Evolutionary conservation across 2,888 invertebrate species (phyloP).

Genomic region (Salticus scenicus): DNA sequence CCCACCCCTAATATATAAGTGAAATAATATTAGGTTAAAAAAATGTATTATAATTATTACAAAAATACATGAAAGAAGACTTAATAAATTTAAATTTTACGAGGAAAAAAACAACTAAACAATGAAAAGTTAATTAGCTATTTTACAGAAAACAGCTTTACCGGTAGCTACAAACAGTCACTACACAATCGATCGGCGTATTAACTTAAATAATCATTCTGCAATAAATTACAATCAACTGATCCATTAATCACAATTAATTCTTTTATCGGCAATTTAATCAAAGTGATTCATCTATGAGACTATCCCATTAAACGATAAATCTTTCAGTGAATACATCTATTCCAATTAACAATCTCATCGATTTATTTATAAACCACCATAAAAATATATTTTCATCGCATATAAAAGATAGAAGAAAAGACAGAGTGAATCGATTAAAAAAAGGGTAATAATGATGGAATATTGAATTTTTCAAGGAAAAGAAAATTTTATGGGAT

Average conservation of each 20-base stretch:
- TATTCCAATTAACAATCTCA: background rate
- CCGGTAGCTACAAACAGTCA: background rate
- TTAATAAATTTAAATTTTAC: too few species aligned
- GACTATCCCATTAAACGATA: background rate
- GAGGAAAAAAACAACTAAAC: too few species aligned
- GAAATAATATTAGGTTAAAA: too few species aligned
- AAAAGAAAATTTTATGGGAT: background rate
- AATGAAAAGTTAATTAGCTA: too few species aligned
- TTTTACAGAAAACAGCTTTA: too few species aligned
- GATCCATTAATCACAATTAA: background rate
- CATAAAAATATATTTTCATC: background rate
- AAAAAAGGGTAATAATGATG: too few species aligned
- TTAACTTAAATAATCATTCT: background rate
- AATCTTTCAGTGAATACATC: background rate
- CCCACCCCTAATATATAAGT: too few species aligned
- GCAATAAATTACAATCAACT: slow-evolving; percentile 11
- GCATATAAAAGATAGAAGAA: too few species aligned
- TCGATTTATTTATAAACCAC: background rate
- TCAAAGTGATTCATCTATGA: slow-evolving; percentile 7
- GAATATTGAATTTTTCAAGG: background rate
- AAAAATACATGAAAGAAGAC: too few species aligned
- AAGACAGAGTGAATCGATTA: too few species aligned
- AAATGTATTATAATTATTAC: too few species aligned
- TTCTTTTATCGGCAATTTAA: slow-evolving; percentile 9
- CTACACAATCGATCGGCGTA: background rate